These are phyloP conservation scores for Tridacna crocea DNA, from an alignment of 2,888 invertebrate genomes.

Conservation along the genomic window DNA sequence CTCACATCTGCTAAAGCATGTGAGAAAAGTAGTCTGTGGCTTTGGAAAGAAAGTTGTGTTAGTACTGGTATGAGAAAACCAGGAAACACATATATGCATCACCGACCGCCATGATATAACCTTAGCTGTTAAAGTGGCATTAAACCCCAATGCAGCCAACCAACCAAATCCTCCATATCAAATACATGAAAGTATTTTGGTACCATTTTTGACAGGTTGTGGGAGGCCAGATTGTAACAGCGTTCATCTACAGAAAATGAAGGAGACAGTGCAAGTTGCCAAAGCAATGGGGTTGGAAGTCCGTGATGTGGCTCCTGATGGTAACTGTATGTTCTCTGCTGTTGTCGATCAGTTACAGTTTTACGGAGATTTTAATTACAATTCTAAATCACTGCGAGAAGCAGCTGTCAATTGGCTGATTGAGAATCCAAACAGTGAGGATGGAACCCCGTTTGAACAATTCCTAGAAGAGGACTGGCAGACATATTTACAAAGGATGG, in stretches of 20 bases:
- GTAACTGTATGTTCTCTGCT: conserved; percentile 70
- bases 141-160: too few relatives aligned
- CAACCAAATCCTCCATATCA: too few relatives aligned
- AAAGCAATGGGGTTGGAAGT: conserved; percentile 49
- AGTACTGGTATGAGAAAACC: too few relatives aligned
- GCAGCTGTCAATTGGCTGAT: conserved; percentile 53
- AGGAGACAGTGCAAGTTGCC: conserved; percentile 52
- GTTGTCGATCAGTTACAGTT: conserved; percentile 62
- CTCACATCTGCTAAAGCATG: too few relatives aligned
- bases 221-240: conserved; percentile 64
- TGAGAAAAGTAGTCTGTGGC: too few relatives aligned
- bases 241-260: conserved; percentile 48
- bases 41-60: too few relatives aligned
- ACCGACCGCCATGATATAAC: too few relatives aligned
- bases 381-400: conserved; percentile 53
- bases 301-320: conserved; percentile 63
- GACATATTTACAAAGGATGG: conserved; percentile 58
- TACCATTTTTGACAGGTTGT: conserved; percentile 48
- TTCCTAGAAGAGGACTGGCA: conserved; percentile 66
- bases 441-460: conserved; percentile 60
- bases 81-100: too few relatives aligned
- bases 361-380: conserved; percentile 38
- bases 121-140: too few relatives aligned
- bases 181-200: too few relatives aligned
- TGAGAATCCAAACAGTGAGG: conserved; percentile 53